Conservation (phyloP, 2,888 invertebrate species). For the Drosophila multiciliata region DNA sequence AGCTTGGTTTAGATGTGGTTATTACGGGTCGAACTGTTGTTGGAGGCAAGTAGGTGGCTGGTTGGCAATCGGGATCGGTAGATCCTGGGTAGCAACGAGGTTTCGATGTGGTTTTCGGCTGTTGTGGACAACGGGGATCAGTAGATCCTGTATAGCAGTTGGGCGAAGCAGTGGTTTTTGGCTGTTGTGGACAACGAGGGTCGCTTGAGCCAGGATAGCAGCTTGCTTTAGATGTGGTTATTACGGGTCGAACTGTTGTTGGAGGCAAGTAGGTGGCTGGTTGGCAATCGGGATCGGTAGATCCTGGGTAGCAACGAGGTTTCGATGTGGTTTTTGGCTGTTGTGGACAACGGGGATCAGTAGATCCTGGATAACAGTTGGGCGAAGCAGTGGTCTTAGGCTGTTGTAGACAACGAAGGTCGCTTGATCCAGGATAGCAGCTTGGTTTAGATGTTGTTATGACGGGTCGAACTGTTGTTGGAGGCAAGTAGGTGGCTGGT, state of each 20-base stretch:
- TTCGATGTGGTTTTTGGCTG: constrained; percentile 1
- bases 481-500: no score
- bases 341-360: constrained; percentile 61
- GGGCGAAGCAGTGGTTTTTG: neutral
- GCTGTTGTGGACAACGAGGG: neutral
- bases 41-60: no score
- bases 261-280: no score
- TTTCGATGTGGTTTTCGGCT: no score
- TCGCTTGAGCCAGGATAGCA: constrained; percentile 78
- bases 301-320: constrained; percentile 77
- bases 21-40: no score
- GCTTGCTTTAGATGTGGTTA: no score
- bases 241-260: no score
- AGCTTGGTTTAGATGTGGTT: no score
- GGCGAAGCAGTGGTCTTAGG: constrained; percentile 34
- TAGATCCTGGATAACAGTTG: constrained; percentile 79
- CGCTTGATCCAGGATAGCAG: constrained; percentile 78
- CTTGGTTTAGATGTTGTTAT: no score
- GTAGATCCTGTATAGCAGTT: constrained; percentile 82
- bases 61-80: no score
- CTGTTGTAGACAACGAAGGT: constrained; percentile 37
- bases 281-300: constrained; percentile 1
- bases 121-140: neutral
- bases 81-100: no score
- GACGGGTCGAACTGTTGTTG: no score